Base-by-base conservation (phyloP, 2,888 invertebrate genomes). In the Syritta pipiens region DNA sequence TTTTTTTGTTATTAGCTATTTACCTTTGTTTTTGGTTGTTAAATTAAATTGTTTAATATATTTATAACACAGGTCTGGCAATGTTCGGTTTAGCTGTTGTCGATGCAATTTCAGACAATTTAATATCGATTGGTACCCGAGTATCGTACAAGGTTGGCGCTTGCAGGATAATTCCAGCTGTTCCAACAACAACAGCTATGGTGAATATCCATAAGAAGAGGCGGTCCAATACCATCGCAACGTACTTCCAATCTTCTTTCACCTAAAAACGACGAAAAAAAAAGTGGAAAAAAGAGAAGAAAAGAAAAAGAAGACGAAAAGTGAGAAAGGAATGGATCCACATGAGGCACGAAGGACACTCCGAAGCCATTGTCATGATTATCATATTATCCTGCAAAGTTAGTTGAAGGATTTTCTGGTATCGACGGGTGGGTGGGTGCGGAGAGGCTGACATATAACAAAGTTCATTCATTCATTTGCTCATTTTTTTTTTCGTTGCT, bases 161-260 rank as follows among this genome's bases (percentile, higher is more conserved):
- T 90, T 97, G 97, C 83, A 97, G 91, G 86, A 97, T 97, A 88
- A 97, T 97, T 60, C 96, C 96, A 22, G 96, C 96, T 57, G 96
- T 97, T 42, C 98, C 98, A 82, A 97, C 95, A 82, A 98, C 91
- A 85, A 97, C 97, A 51, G 98, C 97, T 86, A 97, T 91, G 84
- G 97, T 97, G 91, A 98, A 98, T 89, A 98, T 97, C 95, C 97
- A 97, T 85, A 98, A 92, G 90, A 98, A 98, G 86, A 99, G 91
- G 81, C 98, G 93, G 90, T 98, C 98, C 88, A 98, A 91, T 83
- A 98, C 98, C 96, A 98, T 97, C 81, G 98, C 98, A 84, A 98
- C 97, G 90, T 97, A 98, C 89, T 98, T 98, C 98, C 98, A 98
- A 91, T 98, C 98, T 91, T 98, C 97, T 90, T 96, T 96, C 83